Conservation (phyloP, 2,888 invertebrate genomes). For the Latheticus oryzae region DNA sequence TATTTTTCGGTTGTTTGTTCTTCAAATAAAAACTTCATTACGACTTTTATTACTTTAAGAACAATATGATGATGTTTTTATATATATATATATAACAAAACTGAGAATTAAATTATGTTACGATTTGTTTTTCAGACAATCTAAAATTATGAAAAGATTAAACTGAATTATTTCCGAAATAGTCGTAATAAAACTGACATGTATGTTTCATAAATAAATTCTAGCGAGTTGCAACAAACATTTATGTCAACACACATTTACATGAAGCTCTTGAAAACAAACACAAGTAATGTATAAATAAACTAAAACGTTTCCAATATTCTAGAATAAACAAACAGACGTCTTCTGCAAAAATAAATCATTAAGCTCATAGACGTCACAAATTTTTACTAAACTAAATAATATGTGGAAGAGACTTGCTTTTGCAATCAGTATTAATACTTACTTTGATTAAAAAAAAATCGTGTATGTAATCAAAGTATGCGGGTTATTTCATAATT, state of each 20-base stretch:
- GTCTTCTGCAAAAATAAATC: constrained; percentile 57
- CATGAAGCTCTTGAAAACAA: constrained; percentile 40
- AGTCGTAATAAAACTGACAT: constrained; percentile 17
- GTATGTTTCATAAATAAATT: constrained; percentile 27
- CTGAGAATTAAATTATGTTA: too few species aligned
- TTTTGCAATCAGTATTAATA: not conserved
- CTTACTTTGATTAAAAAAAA: constrained; percentile 21
- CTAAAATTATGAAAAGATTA: too few species aligned
- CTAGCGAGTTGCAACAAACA: constrained; percentile 40
- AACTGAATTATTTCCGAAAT: too few species aligned
- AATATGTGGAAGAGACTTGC: constrained; percentile 20
- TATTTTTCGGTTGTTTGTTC: too few species aligned
- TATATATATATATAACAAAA: too few species aligned
- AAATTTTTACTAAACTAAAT: constrained; percentile 26
- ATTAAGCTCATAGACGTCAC: constrained; percentile 48
- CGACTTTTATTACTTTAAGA: too few species aligned
- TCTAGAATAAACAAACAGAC: constrained; percentile 53
- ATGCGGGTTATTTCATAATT: constrained; percentile 20
- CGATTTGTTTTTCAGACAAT: too few species aligned
- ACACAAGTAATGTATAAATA: constrained; percentile 39
- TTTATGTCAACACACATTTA: constrained; percentile 41
- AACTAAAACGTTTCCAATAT: constrained; percentile 41
- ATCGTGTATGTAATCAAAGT: constrained; percentile 3
- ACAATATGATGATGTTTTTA: too few species aligned
- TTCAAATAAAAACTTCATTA: too few species aligned